phyloP scores from a whole-genome alignment of 2,113 vertebrate species.

The western clawed frog (Xenopus tropicalis) region UCB_Xtro_10.0 CM004450.2:25637001-25637500 shows the following conservation, averaged over 20 bases:
- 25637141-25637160: too few relatives aligned
- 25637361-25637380: not conserved
- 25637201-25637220: not conserved
- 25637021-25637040: too few relatives aligned
- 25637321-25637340: not conserved
- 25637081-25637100: too few relatives aligned
- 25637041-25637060: too few relatives aligned
- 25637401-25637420: not conserved
- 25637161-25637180: too few relatives aligned
- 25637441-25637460: not conserved
- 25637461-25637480: not conserved
- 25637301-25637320: conserved; percentile 8
- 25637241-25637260: conserved; percentile 14
- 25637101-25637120: too few relatives aligned
- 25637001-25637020: too few relatives aligned
- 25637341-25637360: not conserved
- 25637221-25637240: conserved; percentile 15
- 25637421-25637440: not conserved
- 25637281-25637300: too few relatives aligned
- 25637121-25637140: too few relatives aligned
- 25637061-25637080: too few relatives aligned
- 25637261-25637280: not conserved
- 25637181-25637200: not conserved
- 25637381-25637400: not conserved
- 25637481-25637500: not conserved